A percentile compares a stretch with the other conserved stretches of the same genome.
These are phyloP conservation scores for Hirtodrosophila alboralis DNA, from an alignment of 2,888 invertebrate genomes.

Conservation along the genomic window DNA sequence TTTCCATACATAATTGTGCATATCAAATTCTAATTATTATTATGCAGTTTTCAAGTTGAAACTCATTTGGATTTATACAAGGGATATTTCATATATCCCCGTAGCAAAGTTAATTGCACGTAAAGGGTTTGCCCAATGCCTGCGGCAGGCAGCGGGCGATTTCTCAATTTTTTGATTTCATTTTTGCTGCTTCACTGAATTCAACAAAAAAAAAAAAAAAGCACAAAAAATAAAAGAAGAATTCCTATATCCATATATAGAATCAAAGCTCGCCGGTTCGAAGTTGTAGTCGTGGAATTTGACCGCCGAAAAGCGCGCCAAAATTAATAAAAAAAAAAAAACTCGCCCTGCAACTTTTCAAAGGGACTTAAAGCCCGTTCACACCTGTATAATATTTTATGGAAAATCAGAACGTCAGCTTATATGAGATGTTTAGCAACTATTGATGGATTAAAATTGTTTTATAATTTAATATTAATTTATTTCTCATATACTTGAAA, in stretches of 20 bases:
- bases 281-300: slow-evolving; percentile 4
- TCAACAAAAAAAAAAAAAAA: not conserved
- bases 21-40: slow-evolving; percentile 30
- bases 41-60: slow-evolving; percentile 16
- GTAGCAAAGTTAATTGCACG: slow-evolving; percentile 56
- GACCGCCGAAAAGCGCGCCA: slow-evolving; percentile 67
- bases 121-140: slow-evolving; percentile 19
- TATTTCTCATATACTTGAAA: too few species aligned
- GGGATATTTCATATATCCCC: slow-evolving; percentile 22
- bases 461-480: too few species aligned
- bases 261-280: slow-evolving; percentile 23
- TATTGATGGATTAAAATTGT: too few species aligned
- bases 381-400: too few species aligned
- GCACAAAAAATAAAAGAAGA: not conserved
- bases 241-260: slow-evolving; percentile 17
- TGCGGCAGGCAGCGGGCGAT: slow-evolving; percentile 13
- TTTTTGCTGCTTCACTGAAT: slow-evolving; percentile 65
- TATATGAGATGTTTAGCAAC: too few species aligned
- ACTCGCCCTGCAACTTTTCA: slow-evolving; percentile 56
- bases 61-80: slow-evolving; percentile 10
- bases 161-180: slow-evolving; percentile 39
- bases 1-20: slow-evolving; percentile 37
- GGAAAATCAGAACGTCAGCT: too few species aligned
- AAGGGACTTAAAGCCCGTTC: too few species aligned
- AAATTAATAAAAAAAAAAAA: too few species aligned